Conservation (phyloP, 1,140 invertebrate species). For the Notospermus geniculatus region DNA sequence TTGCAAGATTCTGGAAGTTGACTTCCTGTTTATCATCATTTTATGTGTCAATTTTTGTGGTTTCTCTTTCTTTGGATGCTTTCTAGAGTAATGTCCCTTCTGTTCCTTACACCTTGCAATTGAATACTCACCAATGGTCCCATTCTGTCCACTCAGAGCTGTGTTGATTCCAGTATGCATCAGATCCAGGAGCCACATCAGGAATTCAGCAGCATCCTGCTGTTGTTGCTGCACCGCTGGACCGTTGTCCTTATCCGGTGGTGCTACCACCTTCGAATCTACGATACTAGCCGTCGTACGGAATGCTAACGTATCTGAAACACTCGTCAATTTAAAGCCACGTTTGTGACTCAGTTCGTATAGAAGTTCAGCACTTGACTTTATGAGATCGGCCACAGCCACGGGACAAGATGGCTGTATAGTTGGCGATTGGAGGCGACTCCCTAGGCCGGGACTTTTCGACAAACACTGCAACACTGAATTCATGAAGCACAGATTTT, state of each 20-base stretch:
- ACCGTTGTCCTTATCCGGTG: slow-evolving; percentile 21
- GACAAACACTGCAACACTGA: slow-evolving; percentile 49
- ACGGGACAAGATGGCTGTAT: too few relatives aligned
- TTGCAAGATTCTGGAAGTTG: too few relatives aligned
- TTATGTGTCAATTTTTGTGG: too few relatives aligned
- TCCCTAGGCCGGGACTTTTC: slow-evolving; percentile 36
- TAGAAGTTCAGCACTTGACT: not conserved
- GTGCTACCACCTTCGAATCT: too few relatives aligned
- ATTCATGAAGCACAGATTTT: slow-evolving; percentile 53
- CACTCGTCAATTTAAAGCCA: too few relatives aligned
- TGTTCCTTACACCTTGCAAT: not conserved
- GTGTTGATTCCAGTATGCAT: slow-evolving; percentile 42
- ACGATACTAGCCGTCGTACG: too few relatives aligned
- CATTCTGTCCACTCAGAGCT: slow-evolving; percentile 9
- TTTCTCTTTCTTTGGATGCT: too few relatives aligned
- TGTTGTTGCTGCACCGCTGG: slow-evolving; percentile 42
- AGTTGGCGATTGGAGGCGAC: not conserved
- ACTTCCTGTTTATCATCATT: too few relatives aligned
- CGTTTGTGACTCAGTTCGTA: too few relatives aligned
- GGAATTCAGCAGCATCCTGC: slow-evolving; percentile 53
- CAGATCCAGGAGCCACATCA: slow-evolving; percentile 48
- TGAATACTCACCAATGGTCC: not conserved
- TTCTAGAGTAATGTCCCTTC: too few relatives aligned
- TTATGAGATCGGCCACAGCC: too few relatives aligned
- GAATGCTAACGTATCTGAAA: too few relatives aligned